These are phyloP conservation scores for Serranus cabrilla DNA, from an alignment of 2,797 vertebrate genomes.

Conservation along the genomic window DNA sequence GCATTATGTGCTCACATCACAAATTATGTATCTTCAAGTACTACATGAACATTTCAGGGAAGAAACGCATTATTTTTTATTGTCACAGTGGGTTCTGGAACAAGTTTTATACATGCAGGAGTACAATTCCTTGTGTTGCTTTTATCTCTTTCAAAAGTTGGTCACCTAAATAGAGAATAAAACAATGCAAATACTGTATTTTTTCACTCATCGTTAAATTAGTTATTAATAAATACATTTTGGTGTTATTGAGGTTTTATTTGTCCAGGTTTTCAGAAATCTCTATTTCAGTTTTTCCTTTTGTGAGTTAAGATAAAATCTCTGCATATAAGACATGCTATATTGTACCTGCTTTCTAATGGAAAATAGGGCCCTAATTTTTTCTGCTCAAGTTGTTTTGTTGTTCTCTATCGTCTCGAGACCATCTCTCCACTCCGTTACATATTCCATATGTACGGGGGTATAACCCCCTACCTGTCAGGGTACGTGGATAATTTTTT, in stretches of 20 bases:
- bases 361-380: too few species aligned
- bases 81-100: neutral
- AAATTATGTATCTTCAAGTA: neutral
- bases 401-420: too few species aligned
- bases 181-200: neutral
- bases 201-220: neutral
- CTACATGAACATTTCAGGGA: neutral
- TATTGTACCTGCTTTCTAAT: too few species aligned
- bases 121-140: neutral
- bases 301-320: too few species aligned
- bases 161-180: neutral
- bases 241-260: neutral
- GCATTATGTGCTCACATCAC: neutral
- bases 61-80: neutral
- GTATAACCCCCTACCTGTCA: too few species aligned
- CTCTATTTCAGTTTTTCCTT: neutral
- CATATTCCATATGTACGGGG: too few species aligned
- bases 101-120: neutral
- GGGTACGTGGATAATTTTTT: too few species aligned
- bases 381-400: too few species aligned
- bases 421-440: too few species aligned
- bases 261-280: neutral
- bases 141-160: neutral
- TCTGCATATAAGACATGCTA: too few species aligned
- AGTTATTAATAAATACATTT: too few species aligned